These are phyloP conservation scores for Alosa sapidissima DNA, from an alignment of 2,797 vertebrate species.

Conservation along the genomic window DNA sequence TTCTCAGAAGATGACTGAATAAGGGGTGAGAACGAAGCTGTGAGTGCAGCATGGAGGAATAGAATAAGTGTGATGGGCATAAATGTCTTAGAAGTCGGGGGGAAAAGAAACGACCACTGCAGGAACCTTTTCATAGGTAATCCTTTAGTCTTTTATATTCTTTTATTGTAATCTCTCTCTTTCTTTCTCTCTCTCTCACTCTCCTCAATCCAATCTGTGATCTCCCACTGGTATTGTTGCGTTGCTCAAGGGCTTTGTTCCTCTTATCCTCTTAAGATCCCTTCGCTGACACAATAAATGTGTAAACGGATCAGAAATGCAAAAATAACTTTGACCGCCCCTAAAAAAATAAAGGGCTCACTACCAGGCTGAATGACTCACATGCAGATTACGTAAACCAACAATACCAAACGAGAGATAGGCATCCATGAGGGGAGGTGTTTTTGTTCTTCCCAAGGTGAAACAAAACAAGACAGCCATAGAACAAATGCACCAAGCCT, in stretches of 20 bases:
- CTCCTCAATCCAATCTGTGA: not conserved
- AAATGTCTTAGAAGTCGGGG: not conserved
- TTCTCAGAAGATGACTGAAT: not conserved
- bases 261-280: not conserved
- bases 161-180: not conserved
- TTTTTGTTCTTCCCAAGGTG: not conserved
- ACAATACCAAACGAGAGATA: not conserved
- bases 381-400: not conserved
- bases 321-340: conserved; percentile 14
- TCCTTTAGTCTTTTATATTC: too few species aligned
- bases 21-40: not conserved
- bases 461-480: not conserved
- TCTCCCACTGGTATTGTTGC: not conserved
- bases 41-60: not conserved
- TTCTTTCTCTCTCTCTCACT: not conserved
- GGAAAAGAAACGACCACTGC: too few species aligned
- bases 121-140: too few species aligned
- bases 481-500: not conserved
- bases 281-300: conserved; percentile 8
- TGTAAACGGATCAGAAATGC: conserved; percentile 16
- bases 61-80: not conserved
- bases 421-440: not conserved
- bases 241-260: not conserved
- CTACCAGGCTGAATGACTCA: not conserved
- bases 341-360: not conserved